Percentiles rank a stretch among this genome's conserved stretches.
Evolutionary conservation across 1,140 invertebrate genomes (phyloP).

Genomic region (Scaptomyza montana): DNA sequence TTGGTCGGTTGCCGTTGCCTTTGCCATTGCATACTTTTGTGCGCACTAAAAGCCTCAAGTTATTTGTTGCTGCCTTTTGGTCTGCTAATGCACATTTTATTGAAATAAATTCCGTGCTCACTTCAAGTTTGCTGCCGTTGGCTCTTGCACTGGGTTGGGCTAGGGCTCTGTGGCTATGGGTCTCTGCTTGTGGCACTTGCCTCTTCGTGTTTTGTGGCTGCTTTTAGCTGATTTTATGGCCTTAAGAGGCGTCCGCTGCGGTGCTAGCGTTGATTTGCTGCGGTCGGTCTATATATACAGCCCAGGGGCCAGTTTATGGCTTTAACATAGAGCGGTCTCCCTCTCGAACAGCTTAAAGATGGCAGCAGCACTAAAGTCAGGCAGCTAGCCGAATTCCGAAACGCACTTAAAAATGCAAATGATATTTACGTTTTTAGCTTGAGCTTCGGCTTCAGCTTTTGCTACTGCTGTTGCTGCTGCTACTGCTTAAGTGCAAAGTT

Average conservation of each 20-base stretch:
- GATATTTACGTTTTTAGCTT: conserved; percentile 71
- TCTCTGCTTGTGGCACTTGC: conserved; percentile 62
- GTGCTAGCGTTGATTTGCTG: conserved; percentile 72
- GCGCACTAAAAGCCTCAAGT: conserved; percentile 75
- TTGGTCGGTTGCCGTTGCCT: conserved; percentile 1
- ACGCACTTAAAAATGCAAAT: conserved; percentile 80
- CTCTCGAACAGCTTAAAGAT: conserved; percentile 52
- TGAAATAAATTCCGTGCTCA: conserved; percentile 79
- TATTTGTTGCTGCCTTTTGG: conserved; percentile 71
- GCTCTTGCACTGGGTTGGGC: conserved; percentile 20
- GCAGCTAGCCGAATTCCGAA: conserved; percentile 27
- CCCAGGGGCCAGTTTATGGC: conserved; percentile 76
- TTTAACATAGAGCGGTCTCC: conserved; percentile 15
- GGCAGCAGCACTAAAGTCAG: conserved; percentile 23
- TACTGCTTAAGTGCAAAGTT: conserved; percentile 73
- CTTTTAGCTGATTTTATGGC: conserved; percentile 81
- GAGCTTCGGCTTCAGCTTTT: conserved; percentile 12
- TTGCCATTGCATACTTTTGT: conserved; percentile 40
- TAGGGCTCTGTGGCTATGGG: conserved; percentile 13
- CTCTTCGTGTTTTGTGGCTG: conserved; percentile 71
- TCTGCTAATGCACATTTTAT: conserved; percentile 80
- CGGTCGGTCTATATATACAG: conserved; percentile 53
- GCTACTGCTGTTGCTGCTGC: not conserved
- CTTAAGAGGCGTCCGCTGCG: conserved; percentile 65
- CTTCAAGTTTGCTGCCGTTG: conserved; percentile 31